Conservation (phyloP, 2,113 vertebrate species). For the Ploceus nigricollis region DNA sequence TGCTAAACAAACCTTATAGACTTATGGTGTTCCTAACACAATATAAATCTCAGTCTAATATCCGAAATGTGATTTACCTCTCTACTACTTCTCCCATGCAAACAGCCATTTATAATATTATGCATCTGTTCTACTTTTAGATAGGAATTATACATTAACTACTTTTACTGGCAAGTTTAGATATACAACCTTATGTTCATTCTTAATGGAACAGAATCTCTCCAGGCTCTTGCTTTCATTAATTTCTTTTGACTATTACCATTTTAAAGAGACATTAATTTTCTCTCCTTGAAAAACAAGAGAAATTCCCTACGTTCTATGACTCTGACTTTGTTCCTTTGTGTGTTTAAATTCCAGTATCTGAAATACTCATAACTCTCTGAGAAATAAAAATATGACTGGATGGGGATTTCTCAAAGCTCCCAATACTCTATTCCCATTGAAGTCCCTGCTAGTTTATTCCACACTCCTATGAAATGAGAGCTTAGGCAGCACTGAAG, state of each 20-base stretch:
- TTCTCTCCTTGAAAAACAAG: neutral
- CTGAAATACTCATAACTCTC: neutral
- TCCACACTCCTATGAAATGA: neutral
- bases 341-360: neutral
- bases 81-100: neutral
- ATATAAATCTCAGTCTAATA: neutral
- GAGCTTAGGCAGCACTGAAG: neutral
- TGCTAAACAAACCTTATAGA: neutral
- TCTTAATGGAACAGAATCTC: neutral
- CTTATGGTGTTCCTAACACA: neutral
- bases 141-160: neutral
- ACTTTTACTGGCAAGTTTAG: neutral
- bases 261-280: neutral
- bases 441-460: neutral
- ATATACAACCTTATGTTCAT: neutral
- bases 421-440: neutral
- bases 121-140: neutral
- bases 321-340: neutral
- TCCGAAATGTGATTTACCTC: neutral
- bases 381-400: neutral
- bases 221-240: neutral
- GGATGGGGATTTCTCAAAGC: constrained; percentile 8
- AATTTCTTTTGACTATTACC: neutral
- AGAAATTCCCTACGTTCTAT: neutral
- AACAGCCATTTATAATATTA: neutral